Conservation (phyloP, 2,888 invertebrate genomes). For the Troilus luridus region DNA sequence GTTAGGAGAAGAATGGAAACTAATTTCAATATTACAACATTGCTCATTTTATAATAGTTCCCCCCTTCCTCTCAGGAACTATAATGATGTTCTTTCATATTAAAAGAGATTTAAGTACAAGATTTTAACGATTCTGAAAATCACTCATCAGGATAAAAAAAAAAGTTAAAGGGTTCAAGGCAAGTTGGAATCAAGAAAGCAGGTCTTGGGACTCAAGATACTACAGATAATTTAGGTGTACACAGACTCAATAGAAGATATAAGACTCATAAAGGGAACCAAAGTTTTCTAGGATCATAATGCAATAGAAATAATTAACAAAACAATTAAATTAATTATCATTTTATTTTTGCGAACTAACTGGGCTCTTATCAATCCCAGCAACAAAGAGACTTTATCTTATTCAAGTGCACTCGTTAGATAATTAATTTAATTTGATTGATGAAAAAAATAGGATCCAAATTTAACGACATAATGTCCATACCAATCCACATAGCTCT, state of each 20-base stretch:
- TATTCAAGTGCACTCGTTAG: background rate
- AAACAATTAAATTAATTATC: conserved; percentile 38
- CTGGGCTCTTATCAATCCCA: background rate
- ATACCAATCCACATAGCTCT: conserved; percentile 30
- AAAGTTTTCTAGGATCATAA: conserved; percentile 12
- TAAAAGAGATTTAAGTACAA: background rate
- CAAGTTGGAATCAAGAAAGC: conserved; percentile 2
- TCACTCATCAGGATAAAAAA: background rate
- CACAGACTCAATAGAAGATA: background rate
- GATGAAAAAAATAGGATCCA: conserved; percentile 20
- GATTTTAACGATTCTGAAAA: conserved; percentile 12
- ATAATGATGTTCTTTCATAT: background rate
- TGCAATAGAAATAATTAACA: conserved; percentile 27
- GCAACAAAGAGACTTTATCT: background rate
- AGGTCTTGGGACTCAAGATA: background rate
- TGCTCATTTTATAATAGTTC: background rate
- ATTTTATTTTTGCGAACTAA: background rate
- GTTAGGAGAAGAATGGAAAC: background rate
- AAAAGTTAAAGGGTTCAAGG: background rate
- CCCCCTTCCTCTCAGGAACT: background rate
- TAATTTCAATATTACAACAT: background rate
- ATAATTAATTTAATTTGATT: conserved; percentile 15
- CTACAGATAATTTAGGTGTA: conserved; percentile 12
- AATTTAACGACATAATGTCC: background rate
- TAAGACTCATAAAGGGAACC: conserved; percentile 15